Conservation (phyloP, 2,113 vertebrate species). For the Bothrops jararaca region DNA sequence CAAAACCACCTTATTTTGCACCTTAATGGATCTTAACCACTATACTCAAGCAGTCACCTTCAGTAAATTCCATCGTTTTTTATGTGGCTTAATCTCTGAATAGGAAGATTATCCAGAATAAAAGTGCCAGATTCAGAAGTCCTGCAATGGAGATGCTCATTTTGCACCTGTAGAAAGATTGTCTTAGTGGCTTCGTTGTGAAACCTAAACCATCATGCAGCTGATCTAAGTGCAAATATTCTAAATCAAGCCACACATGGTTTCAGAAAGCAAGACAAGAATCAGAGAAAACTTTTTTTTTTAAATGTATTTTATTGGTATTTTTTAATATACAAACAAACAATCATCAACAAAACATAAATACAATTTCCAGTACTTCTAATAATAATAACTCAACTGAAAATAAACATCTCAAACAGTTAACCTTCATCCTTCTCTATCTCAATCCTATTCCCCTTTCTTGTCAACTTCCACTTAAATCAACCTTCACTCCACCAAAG, state of each 20-base stretch:
- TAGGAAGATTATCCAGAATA: not conserved
- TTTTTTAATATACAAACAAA: too few species aligned
- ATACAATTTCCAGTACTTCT: too few species aligned
- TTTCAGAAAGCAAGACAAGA: not conserved
- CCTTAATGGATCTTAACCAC: not conserved
- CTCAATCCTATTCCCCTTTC: too few species aligned
- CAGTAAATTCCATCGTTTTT: not conserved
- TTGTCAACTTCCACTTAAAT: too few species aligned
- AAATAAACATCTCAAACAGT: too few species aligned
- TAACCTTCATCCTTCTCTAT: too few species aligned
- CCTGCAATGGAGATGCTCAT: not conserved
- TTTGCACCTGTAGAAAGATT: not conserved
- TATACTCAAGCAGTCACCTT: not conserved
- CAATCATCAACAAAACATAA: too few species aligned
- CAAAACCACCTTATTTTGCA: not conserved
- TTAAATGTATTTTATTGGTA: too few species aligned
- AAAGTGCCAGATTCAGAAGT: not conserved
- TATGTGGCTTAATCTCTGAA: not conserved
- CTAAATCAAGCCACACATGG: not conserved
- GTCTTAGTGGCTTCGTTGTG: not conserved
- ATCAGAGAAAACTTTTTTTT: too few species aligned
- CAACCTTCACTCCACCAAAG: too few species aligned
- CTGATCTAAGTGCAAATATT: not conserved
- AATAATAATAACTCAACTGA: too few species aligned
- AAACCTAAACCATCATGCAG: not conserved